Base-by-base conservation (phyloP, 2,888 invertebrate genomes). In the Nudaria mundana region DNA sequence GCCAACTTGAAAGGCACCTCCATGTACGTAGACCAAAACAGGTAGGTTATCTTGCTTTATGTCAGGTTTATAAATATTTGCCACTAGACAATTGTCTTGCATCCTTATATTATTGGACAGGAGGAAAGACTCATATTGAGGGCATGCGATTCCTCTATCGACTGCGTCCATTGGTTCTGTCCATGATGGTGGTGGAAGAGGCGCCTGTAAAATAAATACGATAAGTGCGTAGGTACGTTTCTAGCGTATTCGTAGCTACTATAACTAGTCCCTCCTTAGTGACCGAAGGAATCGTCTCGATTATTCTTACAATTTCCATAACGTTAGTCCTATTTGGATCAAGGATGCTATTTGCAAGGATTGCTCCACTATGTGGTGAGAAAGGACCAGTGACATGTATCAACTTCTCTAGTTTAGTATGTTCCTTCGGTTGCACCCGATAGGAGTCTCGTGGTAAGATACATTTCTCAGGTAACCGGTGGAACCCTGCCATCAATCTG, bases 11-110 rank as follows among this genome's bases (percentile, higher is more conserved):
- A 62, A 71, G 3, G 35, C 71, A 18, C 73, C 73, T 7, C 68
- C 69, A 13, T 72, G 73, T 1, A 73, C 49, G 15, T 46, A 43
- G 1, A 72, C 63, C 0, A 71, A 20, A 0, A 71, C 72, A 3
- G 70, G 55, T 0, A 63, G 52, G 4, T 69, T 58, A 8, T 49
- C 60, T 31, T 58, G 44, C 25, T 59, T 31, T 1, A 76, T 79
- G 32, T 72, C 61, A 1, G 80, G 76, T 0, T 75, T 71, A 30
- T 63, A 80, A 2, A 84, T 61, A 45, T 72, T 82, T 1, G 77
- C 63, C 4, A 76, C 51, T 0, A 83, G 65, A 43, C 82, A 83
- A 36, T 82, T 67, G 48, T 82, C 81, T 30, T 53, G 36, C 14
- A 33, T 31, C 1, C 16, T 14, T 10, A 36, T 5, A 8, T 30